phyloP scores from a whole-genome alignment of 1,140 invertebrate genomes.

The Drosophila saltans region DNA sequence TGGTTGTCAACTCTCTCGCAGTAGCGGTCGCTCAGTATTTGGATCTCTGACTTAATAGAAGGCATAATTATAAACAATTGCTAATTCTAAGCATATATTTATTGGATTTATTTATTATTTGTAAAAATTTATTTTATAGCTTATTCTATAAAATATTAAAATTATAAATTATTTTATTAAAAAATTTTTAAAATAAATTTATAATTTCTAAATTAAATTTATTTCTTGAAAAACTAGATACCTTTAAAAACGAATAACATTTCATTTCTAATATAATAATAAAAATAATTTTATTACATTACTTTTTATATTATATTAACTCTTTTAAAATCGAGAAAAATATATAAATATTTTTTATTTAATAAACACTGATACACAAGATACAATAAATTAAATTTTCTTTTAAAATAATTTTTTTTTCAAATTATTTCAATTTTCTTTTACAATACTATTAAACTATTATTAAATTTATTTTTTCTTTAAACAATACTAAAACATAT shows the following conservation, averaged over 20 bases:
- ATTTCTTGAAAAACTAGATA: conserved; percentile 87
- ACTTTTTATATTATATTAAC: conserved; percentile 85
- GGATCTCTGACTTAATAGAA: too few relatives aligned
- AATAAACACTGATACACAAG: conserved; percentile 88
- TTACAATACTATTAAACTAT: conserved; percentile 84
- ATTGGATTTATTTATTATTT: conserved; percentile 79
- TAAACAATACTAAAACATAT: conserved; percentile 83
- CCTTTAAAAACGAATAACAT: conserved; percentile 86
- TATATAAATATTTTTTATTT: conserved; percentile 84
- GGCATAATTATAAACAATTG: too few relatives aligned
- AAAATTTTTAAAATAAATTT: conserved; percentile 82
- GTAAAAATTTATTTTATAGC: conserved; percentile 73
- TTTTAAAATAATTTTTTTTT: too few relatives aligned
- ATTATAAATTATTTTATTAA: conserved; percentile 57
- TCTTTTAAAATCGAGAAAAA: conserved; percentile 86
- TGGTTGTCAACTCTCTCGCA: too few relatives aligned
- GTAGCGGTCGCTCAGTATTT: too few relatives aligned
- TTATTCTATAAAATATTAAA: conserved; percentile 66
- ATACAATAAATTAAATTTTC: conserved; percentile 84
- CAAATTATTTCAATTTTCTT: conserved; percentile 28
- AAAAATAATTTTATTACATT: conserved; percentile 43
- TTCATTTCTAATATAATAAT: conserved; percentile 84
- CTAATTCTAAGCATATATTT: conserved; percentile 62
- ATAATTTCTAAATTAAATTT: conserved; percentile 84
- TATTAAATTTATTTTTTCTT: conserved; percentile 72